Conservation (phyloP, 2,797 vertebrate genomes). For the Lophius americanus region DNA sequence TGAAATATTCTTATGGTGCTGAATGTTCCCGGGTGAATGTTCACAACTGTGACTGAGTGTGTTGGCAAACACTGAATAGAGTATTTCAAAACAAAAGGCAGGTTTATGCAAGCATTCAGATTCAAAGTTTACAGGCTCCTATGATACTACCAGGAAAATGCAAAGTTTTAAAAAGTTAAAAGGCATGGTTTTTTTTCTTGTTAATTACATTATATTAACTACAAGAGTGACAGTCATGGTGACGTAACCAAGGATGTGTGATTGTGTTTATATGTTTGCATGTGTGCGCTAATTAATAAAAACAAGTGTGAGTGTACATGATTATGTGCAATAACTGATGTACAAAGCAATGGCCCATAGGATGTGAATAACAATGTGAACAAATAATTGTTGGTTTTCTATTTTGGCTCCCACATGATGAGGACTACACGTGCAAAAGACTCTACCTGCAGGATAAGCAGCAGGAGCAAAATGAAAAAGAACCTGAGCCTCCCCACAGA, state of each 20-base stretch:
- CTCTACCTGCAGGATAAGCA: constrained; percentile 78
- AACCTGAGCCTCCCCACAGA: constrained; percentile 70
- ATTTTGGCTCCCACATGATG: constrained; percentile 80
- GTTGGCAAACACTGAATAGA: constrained; percentile 47
- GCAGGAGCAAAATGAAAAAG: constrained; percentile 72
- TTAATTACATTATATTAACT: constrained; percentile 9
- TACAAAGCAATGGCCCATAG: constrained; percentile 72
- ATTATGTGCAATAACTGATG: constrained; percentile 64
- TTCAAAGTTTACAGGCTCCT: constrained; percentile 73
- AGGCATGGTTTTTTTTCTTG: constrained; percentile 54
- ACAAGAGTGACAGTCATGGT: not conserved
- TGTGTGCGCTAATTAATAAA: constrained; percentile 27
- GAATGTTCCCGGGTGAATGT: constrained; percentile 73
- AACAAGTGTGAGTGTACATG: constrained; percentile 34
- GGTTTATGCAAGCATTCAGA: constrained; percentile 59
- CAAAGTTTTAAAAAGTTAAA: constrained; percentile 45
- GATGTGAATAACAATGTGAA: constrained; percentile 73
- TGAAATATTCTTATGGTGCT: constrained; percentile 71
- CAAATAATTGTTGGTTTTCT: constrained; percentile 54
- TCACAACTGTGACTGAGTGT: constrained; percentile 66
- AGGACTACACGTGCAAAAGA: constrained; percentile 76
- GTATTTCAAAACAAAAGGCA: constrained; percentile 30
- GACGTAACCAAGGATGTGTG: constrained; percentile 25
- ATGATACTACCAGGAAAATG: constrained; percentile 51
- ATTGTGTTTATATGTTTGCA: constrained; percentile 36